Conservation (phyloP, 2,797 vertebrate genomes). For the Erethizon dorsatum region DNA sequence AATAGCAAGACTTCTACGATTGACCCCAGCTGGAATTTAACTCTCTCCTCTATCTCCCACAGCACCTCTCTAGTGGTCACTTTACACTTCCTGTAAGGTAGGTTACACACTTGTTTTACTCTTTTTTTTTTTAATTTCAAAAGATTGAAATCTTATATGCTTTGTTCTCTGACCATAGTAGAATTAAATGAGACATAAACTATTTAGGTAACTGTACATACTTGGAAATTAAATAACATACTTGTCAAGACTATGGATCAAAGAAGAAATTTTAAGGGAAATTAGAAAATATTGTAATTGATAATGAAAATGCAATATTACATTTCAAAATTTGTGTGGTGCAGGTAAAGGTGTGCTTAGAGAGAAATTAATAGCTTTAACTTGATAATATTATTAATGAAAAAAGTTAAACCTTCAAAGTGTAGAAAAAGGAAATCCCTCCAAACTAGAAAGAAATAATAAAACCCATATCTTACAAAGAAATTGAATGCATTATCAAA, state of each 20-base stretch:
- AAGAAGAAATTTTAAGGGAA: slow-evolving; percentile 53
- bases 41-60: background rate
- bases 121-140: background rate
- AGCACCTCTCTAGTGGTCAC: background rate
- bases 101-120: background rate
- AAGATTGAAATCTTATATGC: slow-evolving; percentile 13
- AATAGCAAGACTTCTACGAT: background rate
- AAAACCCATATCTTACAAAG: background rate
- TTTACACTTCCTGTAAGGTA: background rate
- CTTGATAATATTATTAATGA: slow-evolving; percentile 13
- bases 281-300: slow-evolving; percentile 51
- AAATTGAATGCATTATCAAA: slow-evolving; percentile 22
- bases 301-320: slow-evolving; percentile 49
- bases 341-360: background rate
- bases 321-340: background rate
- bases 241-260: background rate
- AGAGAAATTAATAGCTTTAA: slow-evolving; percentile 41
- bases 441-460: slow-evolving; percentile 36
- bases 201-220: slow-evolving; percentile 36
- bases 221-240: slow-evolving; percentile 16
- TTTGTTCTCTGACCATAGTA: slow-evolving; percentile 24
- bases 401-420: slow-evolving; percentile 52
- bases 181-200: slow-evolving; percentile 39
- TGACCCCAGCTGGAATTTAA: background rate
- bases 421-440: background rate